These are phyloP conservation scores for Tineola bisselliella DNA, from an alignment of 2,888 invertebrate species.

Conservation along the genomic window DNA sequence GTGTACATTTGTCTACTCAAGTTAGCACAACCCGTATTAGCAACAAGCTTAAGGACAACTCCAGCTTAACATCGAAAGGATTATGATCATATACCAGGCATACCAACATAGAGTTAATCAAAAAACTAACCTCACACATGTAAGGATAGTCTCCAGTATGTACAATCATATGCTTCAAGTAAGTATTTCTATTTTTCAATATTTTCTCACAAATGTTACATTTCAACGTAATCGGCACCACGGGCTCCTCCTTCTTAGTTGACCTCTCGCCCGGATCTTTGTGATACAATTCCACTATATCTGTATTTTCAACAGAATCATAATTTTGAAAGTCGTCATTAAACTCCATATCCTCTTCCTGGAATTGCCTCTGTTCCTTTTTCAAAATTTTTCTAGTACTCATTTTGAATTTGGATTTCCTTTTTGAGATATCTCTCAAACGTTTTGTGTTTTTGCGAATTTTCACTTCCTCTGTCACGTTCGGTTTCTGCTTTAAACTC, in stretches of 20 bases:
- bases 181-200: constrained; percentile 3
- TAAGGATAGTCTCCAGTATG: constrained; percentile 9
- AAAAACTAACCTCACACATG: constrained; percentile 10
- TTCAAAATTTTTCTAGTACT: constrained; percentile 19
- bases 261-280: neutral
- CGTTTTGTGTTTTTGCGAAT: neutral
- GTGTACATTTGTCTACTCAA: too few relatives aligned
- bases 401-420: constrained; percentile 20
- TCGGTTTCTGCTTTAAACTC: constrained; percentile 17
- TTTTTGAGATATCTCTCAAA: neutral
- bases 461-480: neutral
- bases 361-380: constrained; percentile 13
- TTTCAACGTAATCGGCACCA: constrained; percentile 19
- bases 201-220: constrained; percentile 5
- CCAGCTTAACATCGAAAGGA: too few relatives aligned
- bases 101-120: too few relatives aligned
- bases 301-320: constrained; percentile 19
- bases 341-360: constrained; percentile 16
- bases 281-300: neutral
- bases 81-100: too few relatives aligned
- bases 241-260: constrained; percentile 16
- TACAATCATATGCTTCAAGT: constrained; percentile 3
- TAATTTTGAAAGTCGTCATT: constrained; percentile 20
- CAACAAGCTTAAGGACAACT: too few relatives aligned
- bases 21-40: too few relatives aligned